Evolutionary conservation across 2,888 invertebrate genomes (phyloP).

Genomic region (Andrena chrysosceles): DNA sequence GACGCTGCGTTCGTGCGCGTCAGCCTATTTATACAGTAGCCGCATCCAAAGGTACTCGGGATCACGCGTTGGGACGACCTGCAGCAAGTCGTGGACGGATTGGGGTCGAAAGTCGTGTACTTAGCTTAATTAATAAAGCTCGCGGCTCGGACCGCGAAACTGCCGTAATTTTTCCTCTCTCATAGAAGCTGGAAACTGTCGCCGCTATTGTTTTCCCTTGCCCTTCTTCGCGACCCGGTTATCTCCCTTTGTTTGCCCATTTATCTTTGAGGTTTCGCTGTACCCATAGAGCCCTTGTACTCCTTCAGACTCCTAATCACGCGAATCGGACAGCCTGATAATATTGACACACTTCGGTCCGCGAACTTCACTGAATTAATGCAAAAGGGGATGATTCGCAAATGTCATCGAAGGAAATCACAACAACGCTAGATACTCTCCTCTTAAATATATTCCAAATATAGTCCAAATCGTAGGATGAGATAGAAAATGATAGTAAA

Average conservation of each 20-base stretch:
- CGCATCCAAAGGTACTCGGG: constrained; percentile 40
- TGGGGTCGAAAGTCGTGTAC: constrained; percentile 67
- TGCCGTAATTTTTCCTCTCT: constrained; percentile 11
- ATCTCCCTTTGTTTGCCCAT: constrained; percentile 48
- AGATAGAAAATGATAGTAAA: too few relatives aligned
- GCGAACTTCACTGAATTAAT: too few relatives aligned
- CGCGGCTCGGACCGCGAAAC: constrained; percentile 23
- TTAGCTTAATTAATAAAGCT: constrained; percentile 69
- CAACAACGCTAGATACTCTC: too few relatives aligned
- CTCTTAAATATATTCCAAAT: too few relatives aligned
- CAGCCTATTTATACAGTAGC: constrained; percentile 41
- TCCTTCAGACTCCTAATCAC: too few relatives aligned
- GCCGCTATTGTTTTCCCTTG: constrained; percentile 34
- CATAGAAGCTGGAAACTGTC: constrained; percentile 24
- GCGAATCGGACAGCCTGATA: too few relatives aligned
- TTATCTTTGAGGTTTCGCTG: constrained; percentile 38
- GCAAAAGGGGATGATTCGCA: too few relatives aligned
- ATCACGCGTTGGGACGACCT: constrained; percentile 40
- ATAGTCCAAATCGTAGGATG: too few relatives aligned
- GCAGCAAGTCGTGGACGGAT: constrained; percentile 52
- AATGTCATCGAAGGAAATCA: too few relatives aligned
- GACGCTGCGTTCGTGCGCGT: not conserved
- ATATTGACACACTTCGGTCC: too few relatives aligned
- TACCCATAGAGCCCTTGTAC: not conserved
- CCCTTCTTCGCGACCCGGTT: constrained; percentile 14